These are phyloP conservation scores for Eledone cirrhosa DNA, from an alignment of 2,888 invertebrate species.

Conservation along the genomic window DNA sequence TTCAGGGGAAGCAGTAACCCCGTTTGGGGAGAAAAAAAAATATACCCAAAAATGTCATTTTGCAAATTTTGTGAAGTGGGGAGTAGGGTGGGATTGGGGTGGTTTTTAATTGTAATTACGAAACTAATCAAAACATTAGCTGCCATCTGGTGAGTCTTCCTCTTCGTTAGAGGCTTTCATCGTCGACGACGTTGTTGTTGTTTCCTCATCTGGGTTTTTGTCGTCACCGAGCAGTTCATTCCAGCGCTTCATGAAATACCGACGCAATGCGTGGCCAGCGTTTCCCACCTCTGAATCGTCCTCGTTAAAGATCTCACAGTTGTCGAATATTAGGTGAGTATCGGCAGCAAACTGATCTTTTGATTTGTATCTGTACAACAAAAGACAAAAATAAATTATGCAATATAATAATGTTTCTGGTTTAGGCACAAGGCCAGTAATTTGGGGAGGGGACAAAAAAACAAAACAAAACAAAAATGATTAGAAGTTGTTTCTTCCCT, in stretches of 20 bases:
- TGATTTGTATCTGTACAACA: slow-evolving; percentile 81
- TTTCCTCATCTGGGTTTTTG: slow-evolving; percentile 3
- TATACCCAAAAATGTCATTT: too few species aligned
- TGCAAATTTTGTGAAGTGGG: too few species aligned
- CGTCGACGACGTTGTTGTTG: not conserved
- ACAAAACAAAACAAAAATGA: not conserved
- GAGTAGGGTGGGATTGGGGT: not conserved
- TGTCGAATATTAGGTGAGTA: slow-evolving; percentile 93
- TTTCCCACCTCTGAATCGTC: slow-evolving; percentile 97
- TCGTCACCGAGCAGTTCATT: slow-evolving; percentile 70
- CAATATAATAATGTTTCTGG: too few species aligned
- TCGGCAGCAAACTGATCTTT: slow-evolving; percentile 92
- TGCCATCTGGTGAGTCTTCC: not conserved
- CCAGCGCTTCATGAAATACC: slow-evolving; percentile 92
- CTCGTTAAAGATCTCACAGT: slow-evolving; percentile 98
- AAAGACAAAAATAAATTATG: too few species aligned
- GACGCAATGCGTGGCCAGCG: slow-evolving; percentile 91
- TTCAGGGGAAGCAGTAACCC: too few species aligned
- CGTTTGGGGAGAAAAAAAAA: too few species aligned
- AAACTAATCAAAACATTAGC: not conserved
- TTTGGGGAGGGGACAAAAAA: too few species aligned
- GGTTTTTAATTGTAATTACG: too few species aligned
- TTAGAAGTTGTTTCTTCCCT: not conserved
- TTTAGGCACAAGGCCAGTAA: too few species aligned
- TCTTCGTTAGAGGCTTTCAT: not conserved